Evolutionary conservation across 2,113 vertebrate genomes (phyloP), one percentile per base, ranked within the genome.

Genomic region (Tinamus guttatus): DNA sequence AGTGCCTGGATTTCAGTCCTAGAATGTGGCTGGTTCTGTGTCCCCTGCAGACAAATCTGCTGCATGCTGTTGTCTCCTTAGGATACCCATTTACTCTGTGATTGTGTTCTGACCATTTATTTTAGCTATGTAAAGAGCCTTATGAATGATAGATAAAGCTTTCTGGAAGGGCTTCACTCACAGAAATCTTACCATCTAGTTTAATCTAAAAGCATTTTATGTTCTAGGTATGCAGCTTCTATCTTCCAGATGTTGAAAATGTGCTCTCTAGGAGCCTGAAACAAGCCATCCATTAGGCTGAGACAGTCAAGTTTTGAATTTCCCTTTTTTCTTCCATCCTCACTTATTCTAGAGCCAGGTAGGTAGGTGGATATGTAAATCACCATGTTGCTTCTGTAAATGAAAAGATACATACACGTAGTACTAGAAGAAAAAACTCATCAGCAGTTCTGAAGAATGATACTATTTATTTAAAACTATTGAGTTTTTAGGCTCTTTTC

Each of bases 1-100:
- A 49, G 87, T 91, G 94, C 90, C 95, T 95, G 49, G 73, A 79
- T 95, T 93, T 94, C 56, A 68, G 62, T 93, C 86, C 70, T 81
- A 89, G 77, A 77, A 60, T 81, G 84, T 85, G 86, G 36, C 78
- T 85, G 32, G 76, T 69, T 86, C 17, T 40, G 43, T 90, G 85
- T 95, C 84, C 65, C 38, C 78, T 63, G 13, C 74, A 94, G 93
- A 54, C 49, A 90, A 89, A 51, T 56, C 63, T 38, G 85, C 80
- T 32, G 74, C 82, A 68, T 75, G 32, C 91, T 83, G 71, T 49
- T 93, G 25, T 91, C 62, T 91, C 76, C 60, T 56, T 84, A 78
- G 77, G 73, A 88, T 86, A 81, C 73, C 62, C 76, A 81, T 90
- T 93, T 95, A 81, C 64, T 89, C 9, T 59, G 77, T 43, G 85